Percentiles rank a stretch among this genome's conserved stretches.
Conservation (phyloP, 2,797 vertebrate genomes). For the Chaunax sp. region DNA sequence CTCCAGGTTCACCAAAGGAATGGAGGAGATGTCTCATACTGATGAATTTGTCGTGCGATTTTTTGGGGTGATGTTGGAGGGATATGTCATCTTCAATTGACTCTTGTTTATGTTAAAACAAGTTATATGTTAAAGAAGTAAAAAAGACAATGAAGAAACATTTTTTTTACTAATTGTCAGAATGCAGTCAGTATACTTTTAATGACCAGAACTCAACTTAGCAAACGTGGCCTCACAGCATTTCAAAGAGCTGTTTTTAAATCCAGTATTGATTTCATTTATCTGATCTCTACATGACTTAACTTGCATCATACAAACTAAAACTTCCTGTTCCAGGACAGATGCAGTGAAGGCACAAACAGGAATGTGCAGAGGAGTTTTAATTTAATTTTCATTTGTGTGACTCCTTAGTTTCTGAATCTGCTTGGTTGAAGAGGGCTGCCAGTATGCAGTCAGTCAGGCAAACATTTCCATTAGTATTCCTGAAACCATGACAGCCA, state of each 20-base stretch:
- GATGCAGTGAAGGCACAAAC: background rate
- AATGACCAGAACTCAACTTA: too few species aligned
- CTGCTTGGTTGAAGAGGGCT: conserved; percentile 2
- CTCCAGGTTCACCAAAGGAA: too few species aligned
- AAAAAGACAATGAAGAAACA: background rate
- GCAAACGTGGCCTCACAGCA: too few species aligned
- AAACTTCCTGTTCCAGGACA: background rate
- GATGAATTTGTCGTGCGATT: too few species aligned
- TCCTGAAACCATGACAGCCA: conserved; percentile 34
- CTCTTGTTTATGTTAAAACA: background rate
- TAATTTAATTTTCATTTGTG: background rate
- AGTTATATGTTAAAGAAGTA: too few species aligned
- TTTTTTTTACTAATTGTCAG: too few species aligned
- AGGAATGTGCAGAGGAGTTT: background rate
- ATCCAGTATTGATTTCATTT: background rate
- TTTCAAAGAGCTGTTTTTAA: background rate
- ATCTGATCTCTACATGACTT: background rate
- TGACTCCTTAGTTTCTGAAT: background rate
- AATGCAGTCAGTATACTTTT: too few species aligned
- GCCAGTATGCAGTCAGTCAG: background rate
- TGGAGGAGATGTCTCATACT: too few species aligned
- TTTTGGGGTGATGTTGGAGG: too few species aligned
- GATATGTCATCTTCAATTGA: too few species aligned
- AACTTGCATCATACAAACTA: background rate
- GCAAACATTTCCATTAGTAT: conserved; percentile 41